Conservation (phyloP, 2,888 invertebrate species). For the Crocallis elinguaria region DNA sequence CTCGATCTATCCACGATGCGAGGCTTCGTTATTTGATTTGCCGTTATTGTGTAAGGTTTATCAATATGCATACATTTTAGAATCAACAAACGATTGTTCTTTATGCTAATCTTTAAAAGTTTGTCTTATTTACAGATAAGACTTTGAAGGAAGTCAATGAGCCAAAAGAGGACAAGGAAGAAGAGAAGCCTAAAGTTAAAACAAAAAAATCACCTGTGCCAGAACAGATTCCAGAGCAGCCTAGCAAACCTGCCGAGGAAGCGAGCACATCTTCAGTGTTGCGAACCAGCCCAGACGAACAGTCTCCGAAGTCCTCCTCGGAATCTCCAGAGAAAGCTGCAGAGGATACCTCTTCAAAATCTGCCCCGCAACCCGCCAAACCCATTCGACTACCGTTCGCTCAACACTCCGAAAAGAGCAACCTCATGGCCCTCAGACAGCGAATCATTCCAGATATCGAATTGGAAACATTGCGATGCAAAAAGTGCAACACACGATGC, state of each 20-base stretch:
- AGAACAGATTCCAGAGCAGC: conserved; percentile 35
- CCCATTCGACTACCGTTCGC: conserved; percentile 62
- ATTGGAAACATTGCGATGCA: conserved; percentile 72
- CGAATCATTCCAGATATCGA: conserved; percentile 72
- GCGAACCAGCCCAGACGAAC: conserved; percentile 46
- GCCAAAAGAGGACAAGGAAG: conserved; percentile 15
- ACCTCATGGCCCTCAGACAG: conserved; percentile 66
- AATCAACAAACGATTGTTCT: no score
- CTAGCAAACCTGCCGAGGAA: conserved; percentile 40
- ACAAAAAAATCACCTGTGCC: conserved; percentile 35
- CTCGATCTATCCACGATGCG: no score
- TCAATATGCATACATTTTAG: no score
- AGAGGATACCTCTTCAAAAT: not conserved
- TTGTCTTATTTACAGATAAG: conserved; percentile 57
- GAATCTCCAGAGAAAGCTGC: conserved; percentile 53
- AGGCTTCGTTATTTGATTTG: no score
- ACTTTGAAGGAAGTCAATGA: conserved; percentile 31
- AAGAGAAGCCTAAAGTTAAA: conserved; percentile 18
- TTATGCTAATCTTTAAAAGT: no score
- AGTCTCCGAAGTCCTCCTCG: conserved; percentile 40
- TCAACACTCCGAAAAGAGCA: conserved; percentile 69
- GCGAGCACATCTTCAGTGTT: conserved; percentile 41
- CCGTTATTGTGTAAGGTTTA: not conserved
- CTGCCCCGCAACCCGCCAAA: conserved; percentile 5
- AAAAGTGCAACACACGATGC: conserved; percentile 80